Percentiles rank a stretch among this genome's conserved stretches.
These are phyloP conservation scores for Onthophagus sagittarius DNA, from an alignment of 2,888 invertebrate genomes.

Conservation along the genomic window DNA sequence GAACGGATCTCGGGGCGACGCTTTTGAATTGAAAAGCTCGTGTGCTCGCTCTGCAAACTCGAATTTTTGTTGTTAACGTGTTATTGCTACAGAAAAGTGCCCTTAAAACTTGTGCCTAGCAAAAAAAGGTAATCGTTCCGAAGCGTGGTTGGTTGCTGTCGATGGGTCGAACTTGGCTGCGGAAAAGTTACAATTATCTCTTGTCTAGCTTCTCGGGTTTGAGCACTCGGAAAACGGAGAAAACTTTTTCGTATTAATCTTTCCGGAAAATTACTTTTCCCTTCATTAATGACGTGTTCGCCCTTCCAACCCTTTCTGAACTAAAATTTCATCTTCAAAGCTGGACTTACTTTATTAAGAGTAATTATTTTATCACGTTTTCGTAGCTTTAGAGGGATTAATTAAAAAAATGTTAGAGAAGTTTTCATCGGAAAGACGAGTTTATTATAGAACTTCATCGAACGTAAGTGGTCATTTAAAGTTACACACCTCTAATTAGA, in stretches of 20 bases:
- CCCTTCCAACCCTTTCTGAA: not conserved
- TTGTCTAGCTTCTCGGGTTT: not conserved
- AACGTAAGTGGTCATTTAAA: not conserved
- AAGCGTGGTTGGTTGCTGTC: not conserved
- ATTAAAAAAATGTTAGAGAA: not conserved
- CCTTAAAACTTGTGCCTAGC: not conserved
- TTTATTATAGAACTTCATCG: not conserved
- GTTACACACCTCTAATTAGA: not conserved
- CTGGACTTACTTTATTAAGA: not conserved
- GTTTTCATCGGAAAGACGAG: not conserved
- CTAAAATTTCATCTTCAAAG: not conserved
- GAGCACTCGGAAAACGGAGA: not conserved
- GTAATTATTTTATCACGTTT: not conserved
- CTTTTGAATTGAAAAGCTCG: not conserved
- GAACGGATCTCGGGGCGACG: not conserved
- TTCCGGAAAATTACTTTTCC: slow-evolving; percentile 35
- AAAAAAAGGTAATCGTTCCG: not conserved
- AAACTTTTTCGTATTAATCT: slow-evolving; percentile 39
- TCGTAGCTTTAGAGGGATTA: not conserved
- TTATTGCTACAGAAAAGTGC: not conserved
- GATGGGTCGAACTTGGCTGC: not conserved
- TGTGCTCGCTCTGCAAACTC: not conserved
- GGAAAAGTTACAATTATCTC: not conserved
- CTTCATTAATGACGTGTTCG: slow-evolving; percentile 32
- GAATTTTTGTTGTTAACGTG: not conserved